Conservation (phyloP, 2,888 invertebrate species). For the Piscicola geometra region DNA sequence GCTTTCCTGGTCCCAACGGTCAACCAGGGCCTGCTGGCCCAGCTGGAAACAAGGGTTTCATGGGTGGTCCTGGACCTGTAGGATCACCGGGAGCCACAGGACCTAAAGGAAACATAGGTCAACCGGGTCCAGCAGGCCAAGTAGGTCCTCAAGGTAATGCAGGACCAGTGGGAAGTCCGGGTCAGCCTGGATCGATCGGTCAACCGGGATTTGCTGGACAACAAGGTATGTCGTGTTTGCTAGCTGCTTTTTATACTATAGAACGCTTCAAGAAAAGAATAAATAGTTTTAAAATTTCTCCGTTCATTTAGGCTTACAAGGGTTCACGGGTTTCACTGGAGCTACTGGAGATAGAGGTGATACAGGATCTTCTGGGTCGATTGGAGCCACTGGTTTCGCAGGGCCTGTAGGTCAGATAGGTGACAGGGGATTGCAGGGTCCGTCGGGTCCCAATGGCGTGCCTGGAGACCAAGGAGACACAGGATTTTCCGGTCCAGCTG, state of each 20-base stretch:
- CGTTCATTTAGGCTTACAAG: conserved; percentile 53
- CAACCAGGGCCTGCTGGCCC: conserved; percentile 39
- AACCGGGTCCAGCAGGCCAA: conserved; percentile 40
- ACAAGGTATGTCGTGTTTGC: conserved; percentile 29
- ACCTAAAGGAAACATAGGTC: conserved; percentile 32
- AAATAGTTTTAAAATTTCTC: too few species aligned
- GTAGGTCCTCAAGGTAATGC: conserved; percentile 39
- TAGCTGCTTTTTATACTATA: too few species aligned
- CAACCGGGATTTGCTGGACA: conserved; percentile 31
- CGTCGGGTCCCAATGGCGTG: conserved; percentile 38
- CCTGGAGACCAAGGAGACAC: conserved; percentile 35
- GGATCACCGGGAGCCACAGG: conserved; percentile 37
- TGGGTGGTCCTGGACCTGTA: conserved; percentile 39
- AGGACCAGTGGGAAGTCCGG: conserved; percentile 20
- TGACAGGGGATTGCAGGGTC: conserved; percentile 52
- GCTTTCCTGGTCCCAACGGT: conserved; percentile 32
- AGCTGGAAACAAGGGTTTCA: conserved; percentile 37
- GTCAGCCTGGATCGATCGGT: conserved; percentile 22
- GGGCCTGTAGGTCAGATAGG: conserved; percentile 29
- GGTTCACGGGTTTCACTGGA: conserved; percentile 59
- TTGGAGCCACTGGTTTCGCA: conserved; percentile 7
- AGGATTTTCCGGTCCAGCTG: conserved; percentile 33
- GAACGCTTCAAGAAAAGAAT: too few species aligned
- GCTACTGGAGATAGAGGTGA: conserved; percentile 36
- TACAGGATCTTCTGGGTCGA: conserved; percentile 30